Evolutionary conservation across 2,113 vertebrate genomes (phyloP), one percentile per base, ranked within the genome.

Genomic region (Chiloscyllium plagiosum): DNA sequence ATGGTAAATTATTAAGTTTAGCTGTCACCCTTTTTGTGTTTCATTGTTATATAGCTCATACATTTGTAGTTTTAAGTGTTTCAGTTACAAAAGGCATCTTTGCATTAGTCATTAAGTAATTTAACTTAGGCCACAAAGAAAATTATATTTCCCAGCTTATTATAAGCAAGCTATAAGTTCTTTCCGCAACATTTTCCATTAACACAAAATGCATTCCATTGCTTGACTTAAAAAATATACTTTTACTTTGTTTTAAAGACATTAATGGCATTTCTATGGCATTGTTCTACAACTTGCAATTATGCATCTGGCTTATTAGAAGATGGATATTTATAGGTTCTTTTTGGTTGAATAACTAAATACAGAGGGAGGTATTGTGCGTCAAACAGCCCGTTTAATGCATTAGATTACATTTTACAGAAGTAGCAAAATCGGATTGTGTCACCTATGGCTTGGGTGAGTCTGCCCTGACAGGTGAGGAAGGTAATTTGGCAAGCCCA

Each of bases 281-380:
- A 95, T 95, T 95, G 94, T 95, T 95, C 94, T 72, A 29, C 69
- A 17, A 95, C 10, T 42, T 76, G 94, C 68, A 95, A 95, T 95
- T 95, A 95, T 95, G 69, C 94, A 95, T 95, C 68, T 76, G 68
- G 68, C 26, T 72, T 26, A 95, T 72, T 95, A 72, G 20, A 76
- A 50, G 68, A 70, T 24, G 19, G 20, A 95, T 70, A 56, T 70
- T 95, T 95, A 72, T 47, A 50, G 68, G 42, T 22, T 72, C 69
- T 95, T 72, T 95, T 95, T 76, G 66, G 68, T 95, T 95, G 94
- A 95, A 72, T 72, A 95, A 72, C 68, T 95, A 95, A 95, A 72
- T 95, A 95, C 94, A 95, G 87, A 70, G 47, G 37, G 42, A 95
- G n/a, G 69, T n/a, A 93, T 93, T 93, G 22, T 93, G 61, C n/a